phyloP scores from a whole-genome alignment of 2,797 vertebrate genomes.

The Bufotes viridis region DNA sequence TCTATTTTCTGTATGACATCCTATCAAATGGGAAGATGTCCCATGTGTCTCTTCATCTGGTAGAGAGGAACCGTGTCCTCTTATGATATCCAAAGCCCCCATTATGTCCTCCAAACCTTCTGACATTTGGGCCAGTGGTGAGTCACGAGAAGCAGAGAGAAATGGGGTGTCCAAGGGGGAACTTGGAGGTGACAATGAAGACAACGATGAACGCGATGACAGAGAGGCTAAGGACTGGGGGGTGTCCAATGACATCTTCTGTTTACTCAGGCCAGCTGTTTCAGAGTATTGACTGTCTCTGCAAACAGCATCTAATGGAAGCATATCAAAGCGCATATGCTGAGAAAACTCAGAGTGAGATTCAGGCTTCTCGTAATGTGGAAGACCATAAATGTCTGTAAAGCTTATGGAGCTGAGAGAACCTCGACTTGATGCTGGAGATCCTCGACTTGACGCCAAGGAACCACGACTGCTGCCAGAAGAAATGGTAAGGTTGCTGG shows the following conservation, averaged over 20 bases:
- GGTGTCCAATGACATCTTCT: constrained; percentile 88
- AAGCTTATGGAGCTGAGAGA: constrained; percentile 98
- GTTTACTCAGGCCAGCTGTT: constrained; percentile 76
- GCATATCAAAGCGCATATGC: constrained; percentile 86
- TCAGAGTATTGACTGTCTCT: constrained; percentile 77
- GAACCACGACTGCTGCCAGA: constrained; percentile 97
- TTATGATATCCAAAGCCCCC: constrained; percentile 84
- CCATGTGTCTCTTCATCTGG: constrained; percentile 74
- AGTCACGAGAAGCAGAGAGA: constrained; percentile 87
- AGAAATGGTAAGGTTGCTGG: constrained; percentile 93
- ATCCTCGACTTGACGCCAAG: constrained; percentile 92
- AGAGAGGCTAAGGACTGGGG: constrained; percentile 94
- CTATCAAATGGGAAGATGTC: constrained; percentile 62
- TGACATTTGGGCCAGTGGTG: constrained; percentile 87
- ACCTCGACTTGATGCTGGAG: constrained; percentile 91
- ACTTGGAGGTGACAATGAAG: constrained; percentile 94
- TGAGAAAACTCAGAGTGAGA: constrained; percentile 78
- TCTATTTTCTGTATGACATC: constrained; percentile 79
- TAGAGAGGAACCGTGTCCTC: constrained; percentile 75
- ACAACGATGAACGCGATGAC: constrained; percentile 94
- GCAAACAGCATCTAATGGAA: constrained; percentile 79
- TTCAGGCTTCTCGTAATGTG: constrained; percentile 90
- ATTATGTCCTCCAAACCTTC: constrained; percentile 94
- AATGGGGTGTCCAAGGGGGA: constrained; percentile 95
- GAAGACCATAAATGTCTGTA: constrained; percentile 95